Evolutionary conservation across 2,797 vertebrate genomes (phyloP).

Genomic region (Microhierax caerulescens): DNA sequence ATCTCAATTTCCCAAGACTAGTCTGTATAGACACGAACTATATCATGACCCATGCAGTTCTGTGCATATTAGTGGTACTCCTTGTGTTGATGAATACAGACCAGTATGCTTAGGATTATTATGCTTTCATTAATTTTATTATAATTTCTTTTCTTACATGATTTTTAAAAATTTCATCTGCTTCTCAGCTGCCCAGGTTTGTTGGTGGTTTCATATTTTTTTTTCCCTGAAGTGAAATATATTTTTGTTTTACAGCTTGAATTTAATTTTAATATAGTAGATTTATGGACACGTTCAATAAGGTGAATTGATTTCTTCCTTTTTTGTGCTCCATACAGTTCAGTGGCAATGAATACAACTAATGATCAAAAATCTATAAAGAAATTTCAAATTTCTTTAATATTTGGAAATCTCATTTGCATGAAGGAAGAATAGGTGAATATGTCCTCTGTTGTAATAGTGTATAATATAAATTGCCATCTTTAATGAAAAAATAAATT

Average conservation of each 20-base stretch:
- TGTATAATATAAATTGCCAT: background rate
- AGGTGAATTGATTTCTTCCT: background rate
- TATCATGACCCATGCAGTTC: background rate
- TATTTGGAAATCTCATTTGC: background rate
- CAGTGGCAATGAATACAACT: background rate
- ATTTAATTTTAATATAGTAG: background rate
- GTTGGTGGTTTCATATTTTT: background rate
- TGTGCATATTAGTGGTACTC: background rate
- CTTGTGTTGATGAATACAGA: background rate
- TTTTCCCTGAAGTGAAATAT: background rate
- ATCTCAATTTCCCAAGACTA: background rate
- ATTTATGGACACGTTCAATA: background rate
- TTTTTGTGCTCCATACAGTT: background rate
- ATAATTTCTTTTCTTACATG: background rate
- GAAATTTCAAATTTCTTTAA: background rate
- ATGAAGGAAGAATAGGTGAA: background rate
- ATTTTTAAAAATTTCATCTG: background rate
- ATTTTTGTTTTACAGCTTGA: background rate
- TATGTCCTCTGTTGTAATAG: background rate
- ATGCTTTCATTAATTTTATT: background rate
- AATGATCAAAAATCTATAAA: background rate
- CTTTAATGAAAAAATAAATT: background rate
- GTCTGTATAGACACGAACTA: background rate
- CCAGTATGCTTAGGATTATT: background rate
- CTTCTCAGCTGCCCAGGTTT: background rate